Percentiles rank a stretch among this genome's conserved stretches.
Evolutionary conservation across 2,797 vertebrate species (phyloP).

Genomic region (Xerus rutilus): DNA sequence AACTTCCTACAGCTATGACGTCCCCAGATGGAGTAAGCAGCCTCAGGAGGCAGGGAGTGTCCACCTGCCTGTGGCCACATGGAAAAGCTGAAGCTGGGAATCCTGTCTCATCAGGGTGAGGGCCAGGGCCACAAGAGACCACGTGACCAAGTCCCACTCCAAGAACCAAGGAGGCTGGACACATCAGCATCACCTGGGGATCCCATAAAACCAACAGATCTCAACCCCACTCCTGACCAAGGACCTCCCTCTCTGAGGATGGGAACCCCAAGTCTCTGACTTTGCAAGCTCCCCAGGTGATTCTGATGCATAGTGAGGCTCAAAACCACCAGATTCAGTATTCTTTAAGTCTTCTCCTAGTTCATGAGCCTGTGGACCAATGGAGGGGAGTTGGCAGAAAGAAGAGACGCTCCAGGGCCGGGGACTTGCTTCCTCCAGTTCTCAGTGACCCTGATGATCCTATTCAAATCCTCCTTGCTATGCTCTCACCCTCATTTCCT

Average conservation of each 20-base stretch:
- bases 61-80: background rate
- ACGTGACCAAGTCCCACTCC: rapidly evolving
- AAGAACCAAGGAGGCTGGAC: background rate
- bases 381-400: rapidly evolving
- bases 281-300: background rate
- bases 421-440: background rate
- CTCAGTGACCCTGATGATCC: background rate
- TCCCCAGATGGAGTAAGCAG: background rate
- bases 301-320: background rate
- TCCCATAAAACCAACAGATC: background rate
- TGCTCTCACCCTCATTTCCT: background rate
- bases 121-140: rapidly evolving
- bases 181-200: background rate
- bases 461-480: background rate
- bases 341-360: background rate
- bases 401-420: no score
- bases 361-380: background rate
- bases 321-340: background rate
- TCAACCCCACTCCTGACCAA: background rate
- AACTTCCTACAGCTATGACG: background rate
- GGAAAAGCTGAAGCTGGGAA: background rate
- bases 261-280: background rate
- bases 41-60: background rate
- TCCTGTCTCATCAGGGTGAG: background rate
- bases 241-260: no score